Base-by-base conservation (phyloP, 2,888 invertebrate species). In the Ochropleura leucogaster region DNA sequence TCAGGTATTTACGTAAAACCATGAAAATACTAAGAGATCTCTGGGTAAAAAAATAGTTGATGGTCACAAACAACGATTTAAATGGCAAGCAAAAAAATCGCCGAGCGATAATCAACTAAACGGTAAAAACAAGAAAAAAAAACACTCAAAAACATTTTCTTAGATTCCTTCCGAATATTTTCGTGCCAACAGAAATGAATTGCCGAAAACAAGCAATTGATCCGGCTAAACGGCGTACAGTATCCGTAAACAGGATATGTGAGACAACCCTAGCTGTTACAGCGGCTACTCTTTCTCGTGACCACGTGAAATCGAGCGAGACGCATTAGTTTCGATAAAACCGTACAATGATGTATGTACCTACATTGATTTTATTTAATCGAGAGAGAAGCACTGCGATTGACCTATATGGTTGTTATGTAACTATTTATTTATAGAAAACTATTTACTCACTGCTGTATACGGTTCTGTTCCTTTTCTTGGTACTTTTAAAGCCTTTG, bases 271-370 rank as follows among this genome's bases (percentile, higher is more conserved):
- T 87, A 87, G 66, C 63, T 67, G 68, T 79, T 72, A 80, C 74
- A 80, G 78, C 77, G 80, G 80, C 84, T 82, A 83, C 85, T 87
- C 86, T 85, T 85, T 85, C 69, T 80, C 82, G 85, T 86, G 89
- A 88, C 84, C 88, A 85, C 81, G 79, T 86, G 88, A 91, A 92
- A 90, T 91, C 90, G 89, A 90, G 87, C 89, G 89, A 88, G 87
- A 90, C 87, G 90, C 90, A 91, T 91, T 90, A 92, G 88, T 87
- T 86, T 89, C 89, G 87, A 89, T 89, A 89, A 88, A 88, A 81
- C 79, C 80, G 84, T 74, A 80, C 79, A 82, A 77, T 84, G 71
- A 78, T 76, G 77, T 82, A 83, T 65, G 55, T 74, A 76, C 44
- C 30, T 69, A 84, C 68, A 76, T 80, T 70, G 68, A 84, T 81